Evolutionary conservation across 2,888 invertebrate species (phyloP).

Genomic region (Listrodromus nycthemerus): DNA sequence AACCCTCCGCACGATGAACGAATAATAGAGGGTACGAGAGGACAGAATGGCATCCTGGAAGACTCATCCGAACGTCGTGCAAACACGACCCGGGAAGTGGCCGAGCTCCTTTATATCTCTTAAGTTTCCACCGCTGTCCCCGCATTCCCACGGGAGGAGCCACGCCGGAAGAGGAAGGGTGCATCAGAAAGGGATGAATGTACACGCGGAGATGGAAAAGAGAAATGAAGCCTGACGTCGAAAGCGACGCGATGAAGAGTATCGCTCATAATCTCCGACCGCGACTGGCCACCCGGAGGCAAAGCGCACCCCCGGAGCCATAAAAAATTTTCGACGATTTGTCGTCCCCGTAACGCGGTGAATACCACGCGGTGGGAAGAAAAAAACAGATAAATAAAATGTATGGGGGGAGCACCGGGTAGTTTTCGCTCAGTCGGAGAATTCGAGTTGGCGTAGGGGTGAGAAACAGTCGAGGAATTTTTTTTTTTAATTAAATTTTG

Average conservation of each 20-base stretch:
- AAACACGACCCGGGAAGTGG: conserved; percentile 26
- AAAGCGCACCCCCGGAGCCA: background rate
- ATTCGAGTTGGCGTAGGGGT: background rate
- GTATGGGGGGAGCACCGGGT: conserved; percentile 42
- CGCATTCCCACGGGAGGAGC: conserved; percentile 34
- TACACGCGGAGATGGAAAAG: conserved; percentile 8
- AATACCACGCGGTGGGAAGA: conserved; percentile 24
- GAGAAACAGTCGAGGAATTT: background rate
- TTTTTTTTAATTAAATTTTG: background rate
- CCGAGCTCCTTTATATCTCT: conserved; percentile 55
- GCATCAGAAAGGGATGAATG: conserved; percentile 28
- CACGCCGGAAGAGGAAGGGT: background rate
- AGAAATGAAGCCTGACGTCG: background rate
- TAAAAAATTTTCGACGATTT: conserved; percentile 63
- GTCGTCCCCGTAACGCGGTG: conserved; percentile 25
- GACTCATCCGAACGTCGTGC: background rate
- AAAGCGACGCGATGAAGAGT: conserved; percentile 35
- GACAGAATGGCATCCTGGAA: background rate
- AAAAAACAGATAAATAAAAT: conserved; percentile 22
- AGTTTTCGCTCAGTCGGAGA: conserved; percentile 6
- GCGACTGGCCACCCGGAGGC: background rate
- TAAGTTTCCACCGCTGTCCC: conserved; percentile 47
- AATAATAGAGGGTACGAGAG: conserved; percentile 54
- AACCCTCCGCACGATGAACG: background rate
- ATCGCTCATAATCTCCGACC: conserved; percentile 59